Conservation (phyloP, 2,888 invertebrate genomes). For the Ophion slaviceki region DNA sequence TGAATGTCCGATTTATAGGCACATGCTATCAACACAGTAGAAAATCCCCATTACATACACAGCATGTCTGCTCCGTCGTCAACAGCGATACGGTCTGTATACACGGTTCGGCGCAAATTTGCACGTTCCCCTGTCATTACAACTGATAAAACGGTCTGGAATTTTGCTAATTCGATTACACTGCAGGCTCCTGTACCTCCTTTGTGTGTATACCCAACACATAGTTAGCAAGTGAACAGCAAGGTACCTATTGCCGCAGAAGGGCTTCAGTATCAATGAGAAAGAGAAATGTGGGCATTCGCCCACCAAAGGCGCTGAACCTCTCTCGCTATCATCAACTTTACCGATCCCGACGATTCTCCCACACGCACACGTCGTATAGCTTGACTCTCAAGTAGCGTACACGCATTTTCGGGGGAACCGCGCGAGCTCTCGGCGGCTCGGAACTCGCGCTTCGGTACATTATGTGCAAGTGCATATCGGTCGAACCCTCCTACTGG, state of each 20-base stretch:
- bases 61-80: too few relatives aligned
- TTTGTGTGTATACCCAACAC: conserved; percentile 5
- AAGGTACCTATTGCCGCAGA: neutral
- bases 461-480: conserved; percentile 71
- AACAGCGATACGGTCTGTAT: too few relatives aligned
- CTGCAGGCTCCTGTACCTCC: conserved; percentile 15
- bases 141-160: conserved; percentile 44
- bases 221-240: neutral
- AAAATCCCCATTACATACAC: too few relatives aligned
- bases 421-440: conserved; percentile 28
- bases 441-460: conserved; percentile 59
- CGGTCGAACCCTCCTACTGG: conserved; percentile 77
- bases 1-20: too few relatives aligned
- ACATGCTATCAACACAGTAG: too few relatives aligned
- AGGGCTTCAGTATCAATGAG: neutral
- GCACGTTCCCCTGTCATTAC: neutral
- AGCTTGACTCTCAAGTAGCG: conserved; percentile 8
- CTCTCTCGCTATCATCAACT: conserved; percentile 52
- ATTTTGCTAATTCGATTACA: conserved; percentile 59
- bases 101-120: neutral
- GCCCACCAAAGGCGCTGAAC: neutral
- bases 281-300: conserved; percentile 20
- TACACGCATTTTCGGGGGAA: conserved; percentile 29
- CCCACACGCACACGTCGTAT: neutral
- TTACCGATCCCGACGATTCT: conserved; percentile 61